Base-by-base conservation (phyloP, 2,888 invertebrate species). In the Macrophya alboannulata region DNA sequence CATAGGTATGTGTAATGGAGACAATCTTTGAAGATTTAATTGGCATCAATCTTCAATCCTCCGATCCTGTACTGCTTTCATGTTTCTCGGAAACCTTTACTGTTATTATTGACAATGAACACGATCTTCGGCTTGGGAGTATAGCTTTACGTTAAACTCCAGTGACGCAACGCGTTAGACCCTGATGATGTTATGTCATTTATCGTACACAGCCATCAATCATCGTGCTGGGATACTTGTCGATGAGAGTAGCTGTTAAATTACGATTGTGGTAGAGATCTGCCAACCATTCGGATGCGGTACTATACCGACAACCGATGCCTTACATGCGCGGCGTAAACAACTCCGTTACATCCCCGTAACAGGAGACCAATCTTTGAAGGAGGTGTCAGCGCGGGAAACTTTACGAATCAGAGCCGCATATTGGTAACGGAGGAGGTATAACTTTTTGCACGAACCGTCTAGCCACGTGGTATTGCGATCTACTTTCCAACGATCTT, bases 261-360 rank as follows among this genome's bases (percentile, higher is more conserved):
- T 62, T 62, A 37, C 68, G 68, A 17, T 4, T 68, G 17, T 25
- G 25, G 68, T 12, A 25, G 37, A 68, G 37, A 68, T 0, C 17
- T n/a, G 12, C 1, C 25, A 15, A 68, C 37, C 68, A 37, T 37
- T 68, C 68, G 17, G 37, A 68, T 68, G 17, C n/a, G 21, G 15
- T 74, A 68, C 68, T 68, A 68, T 8, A 37, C 31, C 31, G 5
- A 68, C 5, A 45, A 45, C 55, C 55, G 59, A 81, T 81, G 51
- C 83, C 51, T 93, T 93, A 93, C 93, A 93, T 93, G 93, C 93
- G 93, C 93, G 93, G 92, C 93, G 93, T 93, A 93, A 93, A 93
- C 93, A 93, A 93, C 93, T 93, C 93, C 91, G 92, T 93, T 93
- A 93, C 93, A 93, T 92, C 92, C 90, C 89, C 86, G 87, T 91